Conservation (phyloP, 2,797 vertebrate species). For the Tapirus indicus region DNA sequence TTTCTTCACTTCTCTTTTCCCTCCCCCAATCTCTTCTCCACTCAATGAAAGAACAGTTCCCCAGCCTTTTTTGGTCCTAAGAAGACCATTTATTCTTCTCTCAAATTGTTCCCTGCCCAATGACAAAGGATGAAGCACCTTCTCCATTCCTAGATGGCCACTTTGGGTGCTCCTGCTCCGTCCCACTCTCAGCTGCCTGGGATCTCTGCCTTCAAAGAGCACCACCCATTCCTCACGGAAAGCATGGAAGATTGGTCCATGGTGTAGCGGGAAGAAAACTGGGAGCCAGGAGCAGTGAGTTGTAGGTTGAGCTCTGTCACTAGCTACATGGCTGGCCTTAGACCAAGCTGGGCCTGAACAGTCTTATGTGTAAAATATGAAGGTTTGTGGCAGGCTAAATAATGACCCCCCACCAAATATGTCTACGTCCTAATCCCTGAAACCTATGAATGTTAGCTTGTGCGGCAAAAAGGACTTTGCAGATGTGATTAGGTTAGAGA, state of each 20-base stretch:
- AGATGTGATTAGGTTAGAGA: background rate
- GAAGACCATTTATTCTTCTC: background rate
- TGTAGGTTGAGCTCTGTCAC: background rate
- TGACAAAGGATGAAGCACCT: background rate
- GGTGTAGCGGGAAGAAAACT: background rate
- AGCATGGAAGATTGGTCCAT: background rate
- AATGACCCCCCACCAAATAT: background rate
- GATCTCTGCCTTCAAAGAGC: background rate
- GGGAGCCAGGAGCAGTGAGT: background rate
- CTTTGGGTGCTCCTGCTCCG: background rate
- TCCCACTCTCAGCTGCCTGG: background rate
- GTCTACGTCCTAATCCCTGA: background rate
- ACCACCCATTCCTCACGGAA: background rate
- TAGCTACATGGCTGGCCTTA: background rate
- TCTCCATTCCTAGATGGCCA: background rate
- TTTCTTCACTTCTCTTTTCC: background rate
- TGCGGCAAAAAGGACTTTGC: background rate
- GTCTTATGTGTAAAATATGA: background rate
- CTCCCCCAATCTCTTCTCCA: background rate
- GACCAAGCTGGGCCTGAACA: background rate
- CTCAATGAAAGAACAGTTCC: background rate
- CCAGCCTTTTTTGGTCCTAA: background rate
- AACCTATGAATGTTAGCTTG: background rate
- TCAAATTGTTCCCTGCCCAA: background rate
- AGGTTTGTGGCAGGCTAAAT: background rate